Evolutionary conservation across 2,113 vertebrate species (phyloP).

Genomic region (Marmota flaviventris): DNA sequence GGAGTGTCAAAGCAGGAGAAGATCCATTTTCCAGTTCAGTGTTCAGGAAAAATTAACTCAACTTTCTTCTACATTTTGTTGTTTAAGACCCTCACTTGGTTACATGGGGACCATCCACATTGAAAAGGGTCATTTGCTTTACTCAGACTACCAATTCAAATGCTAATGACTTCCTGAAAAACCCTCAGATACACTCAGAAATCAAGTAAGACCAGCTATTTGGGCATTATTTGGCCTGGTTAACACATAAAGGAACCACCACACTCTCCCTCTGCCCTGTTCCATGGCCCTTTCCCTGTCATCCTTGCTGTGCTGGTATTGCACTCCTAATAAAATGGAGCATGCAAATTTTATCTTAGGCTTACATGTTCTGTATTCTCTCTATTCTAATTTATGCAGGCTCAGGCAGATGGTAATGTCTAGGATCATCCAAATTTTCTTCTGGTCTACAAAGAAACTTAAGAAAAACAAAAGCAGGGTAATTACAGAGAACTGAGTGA

Average conservation of each 20-base stretch:
- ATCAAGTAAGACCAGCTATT: background rate
- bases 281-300: background rate
- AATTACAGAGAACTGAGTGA: background rate
- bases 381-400: background rate
- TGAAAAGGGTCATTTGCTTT: background rate
- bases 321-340: background rate
- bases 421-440: constrained; percentile 16
- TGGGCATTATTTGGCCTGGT: background rate
- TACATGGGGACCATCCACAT: background rate
- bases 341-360: background rate
- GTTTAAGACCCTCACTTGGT: background rate
- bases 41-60: background rate
- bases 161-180: background rate
- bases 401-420: background rate
- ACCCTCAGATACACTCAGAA: background rate
- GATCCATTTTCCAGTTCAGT: background rate
- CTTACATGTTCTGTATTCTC: background rate
- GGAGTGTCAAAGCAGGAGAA: background rate
- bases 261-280: background rate
- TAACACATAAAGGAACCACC: background rate
- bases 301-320: background rate
- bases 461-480: background rate
- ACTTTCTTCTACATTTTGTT: background rate
- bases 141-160: background rate
- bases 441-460: background rate